Base-by-base conservation (phyloP, 2,888 invertebrate genomes). In the Noctuana brunneofusca region DNA sequence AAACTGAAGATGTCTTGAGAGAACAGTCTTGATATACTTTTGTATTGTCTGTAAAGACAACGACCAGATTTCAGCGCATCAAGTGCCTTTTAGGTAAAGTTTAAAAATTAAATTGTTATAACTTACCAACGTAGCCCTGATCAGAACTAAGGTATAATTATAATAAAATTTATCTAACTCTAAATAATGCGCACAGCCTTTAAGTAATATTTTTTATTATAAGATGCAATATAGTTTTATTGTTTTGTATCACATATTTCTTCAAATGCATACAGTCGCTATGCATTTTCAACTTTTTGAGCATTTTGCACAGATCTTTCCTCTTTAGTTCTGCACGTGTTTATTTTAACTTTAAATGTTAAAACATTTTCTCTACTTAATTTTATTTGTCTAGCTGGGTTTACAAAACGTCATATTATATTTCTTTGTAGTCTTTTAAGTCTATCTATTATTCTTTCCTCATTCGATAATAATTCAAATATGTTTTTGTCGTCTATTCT, bases 1-100 rank as follows among this genome's bases (percentile, higher is more conserved):
- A 48, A 46, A 35, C 54, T 60, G 60, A 60, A 60, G 54, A 48
- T 54, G 24, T 49, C 48, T 22, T 11, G 43, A 46, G 22, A 53
- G 52, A 43, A 41, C 3, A 41, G 18, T 9, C 53, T 54, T 46
- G 9, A 6, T 35, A 16, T n/a, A 18, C 9, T 48, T 60, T 54
- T 46, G 12, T 8, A 46, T 46, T 30, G 24, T 49, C 22, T 57
- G 11, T 35, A 20, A 12, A 32, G 32, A 43, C 20, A 48, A 18
- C 4, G 20, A 30, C 50, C 27, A 53, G 20, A 20, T 35, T 1
- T 27, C 32, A 32, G 11, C 11, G 24, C 38, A 30, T 41, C 43
- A 16, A 41, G 30, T 32, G 18, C 20, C 9, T 12, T 35, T 52
- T 12, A n/a, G 3, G 18, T 24, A 22, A 32, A 20, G 18, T 43